Percentiles rank a stretch among this genome's conserved stretches.
Evolutionary conservation across 2,113 vertebrate species (phyloP).

Genomic region (Eclectus roratus): DNA sequence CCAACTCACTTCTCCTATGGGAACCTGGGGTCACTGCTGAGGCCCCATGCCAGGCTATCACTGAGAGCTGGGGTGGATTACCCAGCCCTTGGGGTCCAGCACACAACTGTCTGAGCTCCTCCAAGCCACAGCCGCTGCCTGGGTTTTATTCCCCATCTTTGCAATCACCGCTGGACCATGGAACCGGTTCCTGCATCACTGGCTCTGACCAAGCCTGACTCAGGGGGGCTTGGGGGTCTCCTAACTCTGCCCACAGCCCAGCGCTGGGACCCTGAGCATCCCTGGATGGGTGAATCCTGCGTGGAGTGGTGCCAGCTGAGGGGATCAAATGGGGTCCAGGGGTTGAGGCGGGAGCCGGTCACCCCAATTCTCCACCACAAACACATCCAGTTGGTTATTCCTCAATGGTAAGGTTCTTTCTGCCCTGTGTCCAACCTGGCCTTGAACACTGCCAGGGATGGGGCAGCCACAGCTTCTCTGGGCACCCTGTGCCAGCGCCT

Average conservation of each 20-base stretch:
- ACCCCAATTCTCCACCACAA: not conserved
- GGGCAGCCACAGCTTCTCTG: not conserved
- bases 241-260: fast-evolving
- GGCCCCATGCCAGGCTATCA: not conserved
- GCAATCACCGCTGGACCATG: not conserved
- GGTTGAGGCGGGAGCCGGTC: not conserved
- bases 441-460: not conserved
- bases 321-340: not conserved
- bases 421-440: not conserved
- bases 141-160: not conserved
- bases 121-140: not conserved
- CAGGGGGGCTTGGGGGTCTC: not conserved
- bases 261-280: not conserved
- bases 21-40: not conserved
- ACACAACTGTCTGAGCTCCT: not conserved
- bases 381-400: fast-evolving
- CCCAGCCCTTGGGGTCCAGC: not conserved
- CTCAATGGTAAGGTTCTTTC: not conserved
- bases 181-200: not conserved
- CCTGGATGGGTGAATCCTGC: not conserved
- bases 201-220: not conserved
- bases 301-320: fast-evolving
- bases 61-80: not conserved
- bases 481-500: not conserved
- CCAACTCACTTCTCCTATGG: conserved; percentile 87